Evolutionary conservation across 2,888 invertebrate genomes (phyloP), one percentile per base, ranked within the genome.

Genomic region (Sericinus montela): DNA sequence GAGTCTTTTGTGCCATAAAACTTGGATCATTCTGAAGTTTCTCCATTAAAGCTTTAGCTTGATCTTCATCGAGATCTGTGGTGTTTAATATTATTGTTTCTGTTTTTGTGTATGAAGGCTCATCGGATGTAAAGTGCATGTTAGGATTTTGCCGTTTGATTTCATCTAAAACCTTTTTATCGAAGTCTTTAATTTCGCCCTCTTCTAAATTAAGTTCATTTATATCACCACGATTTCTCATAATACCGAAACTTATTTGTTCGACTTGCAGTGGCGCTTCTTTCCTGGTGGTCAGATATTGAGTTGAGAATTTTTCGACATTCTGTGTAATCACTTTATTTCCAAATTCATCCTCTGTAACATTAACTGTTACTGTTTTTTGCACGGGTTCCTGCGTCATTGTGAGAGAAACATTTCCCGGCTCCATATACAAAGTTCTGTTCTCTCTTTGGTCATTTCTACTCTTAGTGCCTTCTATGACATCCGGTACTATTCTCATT

Each of bases 31-130:
- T 84, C 55, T 84, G 80, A 4, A 89, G 61, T 67, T 85, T 88
- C 29, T 78, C 76, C 84, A 89, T 85, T 30, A 89, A 63, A 0
- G 73, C 78, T 69, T 78, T 80, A 3, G 89, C 88, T 69, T 89
- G 80, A 43, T 75, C 72, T 62, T 89, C 90, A 35, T 79, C 75
- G 69, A 90, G 70, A 38, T 90, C 84, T 28, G 80, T 75, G 7
- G 89, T 86, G 52, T 91, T 91, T 32, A 91, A 62, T 48, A 91
- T 90, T 42, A 91, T 91, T 1, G 86, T 88, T 66, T 90, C 89
- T 0, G 86, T 87, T 74, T 77, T 81, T 0, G 86, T 85, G 45
- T 77, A 89, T 10, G 85, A 76, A 1, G 87, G 87, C 57, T 89
- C 89, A 15, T 82, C 80, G 25, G 79, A 75, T 13, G 85, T 80